phyloP scores from a whole-genome alignment of 2,113 vertebrate genomes.

The Vicugna pacos region DNA sequence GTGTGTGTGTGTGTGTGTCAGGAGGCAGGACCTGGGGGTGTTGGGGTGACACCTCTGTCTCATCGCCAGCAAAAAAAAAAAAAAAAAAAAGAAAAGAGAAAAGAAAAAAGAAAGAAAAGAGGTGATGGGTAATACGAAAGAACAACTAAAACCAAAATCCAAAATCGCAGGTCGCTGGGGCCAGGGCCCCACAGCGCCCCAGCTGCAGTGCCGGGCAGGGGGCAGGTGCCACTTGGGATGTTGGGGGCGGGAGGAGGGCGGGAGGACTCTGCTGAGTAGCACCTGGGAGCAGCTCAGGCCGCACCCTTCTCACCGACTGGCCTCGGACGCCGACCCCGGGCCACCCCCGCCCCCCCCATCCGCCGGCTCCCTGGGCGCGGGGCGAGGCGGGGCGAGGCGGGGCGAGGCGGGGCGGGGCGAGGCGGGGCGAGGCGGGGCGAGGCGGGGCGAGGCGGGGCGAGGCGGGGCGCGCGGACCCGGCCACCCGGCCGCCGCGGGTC shows the following conservation, averaged over 20 bases:
- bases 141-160: conserved; percentile 52
- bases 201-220: neutral
- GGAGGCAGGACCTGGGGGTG: neutral
- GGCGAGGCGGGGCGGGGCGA: no score
- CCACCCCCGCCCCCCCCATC: neutral
- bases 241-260: neutral
- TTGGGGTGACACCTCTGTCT: neutral
- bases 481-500: neutral
- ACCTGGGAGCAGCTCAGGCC: conserved; percentile 68
- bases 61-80: conserved; percentile 29
- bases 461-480: neutral
- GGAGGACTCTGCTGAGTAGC: conserved; percentile 55
- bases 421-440: no score
- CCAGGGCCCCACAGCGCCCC: neutral
- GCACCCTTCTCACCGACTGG: conserved; percentile 60
- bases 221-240: neutral
- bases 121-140: conserved; percentile 20
- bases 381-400: no score
- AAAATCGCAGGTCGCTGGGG: neutral
- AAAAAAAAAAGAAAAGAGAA: neutral
- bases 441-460: no score
- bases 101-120: neutral
- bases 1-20: no score
- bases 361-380: neutral
- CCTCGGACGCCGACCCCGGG: neutral